These are phyloP conservation scores for Australoheros scitulus DNA, from an alignment of 2,113 vertebrate genomes.

Conservation along the genomic window DNA sequence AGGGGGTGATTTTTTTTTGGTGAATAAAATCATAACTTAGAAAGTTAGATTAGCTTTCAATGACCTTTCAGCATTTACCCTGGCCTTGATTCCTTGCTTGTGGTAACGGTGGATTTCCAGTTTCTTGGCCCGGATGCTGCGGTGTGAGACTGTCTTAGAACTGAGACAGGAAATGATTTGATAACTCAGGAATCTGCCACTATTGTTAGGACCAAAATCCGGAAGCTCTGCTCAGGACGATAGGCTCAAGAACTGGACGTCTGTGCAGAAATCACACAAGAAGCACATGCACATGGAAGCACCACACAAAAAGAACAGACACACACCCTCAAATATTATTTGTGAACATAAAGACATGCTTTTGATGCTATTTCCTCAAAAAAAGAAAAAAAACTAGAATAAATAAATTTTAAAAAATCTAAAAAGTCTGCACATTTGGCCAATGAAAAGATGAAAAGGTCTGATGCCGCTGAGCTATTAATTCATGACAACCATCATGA, in stretches of 20 bases:
- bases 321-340: conserved; percentile 9
- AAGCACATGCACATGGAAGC: conserved; percentile 8
- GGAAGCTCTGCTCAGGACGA: conserved; percentile 73
- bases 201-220: conserved; percentile 76
- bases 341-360: background rate
- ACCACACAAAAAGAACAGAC: conserved; percentile 5
- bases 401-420: background rate
- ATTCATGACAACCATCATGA: background rate
- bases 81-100: conserved; percentile 7
- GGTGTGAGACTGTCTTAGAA: conserved; percentile 55
- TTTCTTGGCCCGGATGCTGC: conserved; percentile 29
- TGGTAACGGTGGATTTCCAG: conserved; percentile 25
- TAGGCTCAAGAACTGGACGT: conserved; percentile 58
- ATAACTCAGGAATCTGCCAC: conserved; percentile 76
- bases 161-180: conserved; percentile 72
- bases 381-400: background rate
- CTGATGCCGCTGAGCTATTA: background rate
- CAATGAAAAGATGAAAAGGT: background rate
- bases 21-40: background rate
- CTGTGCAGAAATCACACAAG: conserved; percentile 41
- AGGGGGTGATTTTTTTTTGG: background rate
- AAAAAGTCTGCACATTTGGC: background rate
- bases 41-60: conserved; percentile 4
- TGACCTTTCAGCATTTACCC: conserved; percentile 26
- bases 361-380: background rate